Percentiles rank a stretch among this genome's conserved stretches.
phyloP scores from a whole-genome alignment of 2,113 vertebrate species.

The Cryptomyrus ogoouensis region DNA sequence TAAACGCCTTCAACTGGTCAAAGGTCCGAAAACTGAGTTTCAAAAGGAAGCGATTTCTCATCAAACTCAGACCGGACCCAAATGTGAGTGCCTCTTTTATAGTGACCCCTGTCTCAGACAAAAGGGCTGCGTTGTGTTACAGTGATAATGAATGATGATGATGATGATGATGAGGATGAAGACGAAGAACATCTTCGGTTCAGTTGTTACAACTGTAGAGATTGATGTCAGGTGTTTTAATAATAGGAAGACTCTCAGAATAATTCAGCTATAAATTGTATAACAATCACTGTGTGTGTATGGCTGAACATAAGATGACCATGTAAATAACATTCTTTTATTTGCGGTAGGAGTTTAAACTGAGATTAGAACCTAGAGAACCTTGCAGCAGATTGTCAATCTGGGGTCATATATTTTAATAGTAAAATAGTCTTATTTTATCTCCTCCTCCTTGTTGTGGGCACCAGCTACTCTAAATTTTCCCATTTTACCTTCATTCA shows the following conservation, averaged over 20 bases:
- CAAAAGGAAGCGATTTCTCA: slow-evolving; percentile 90
- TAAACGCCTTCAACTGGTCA: slow-evolving; percentile 95
- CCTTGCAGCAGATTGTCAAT: neutral
- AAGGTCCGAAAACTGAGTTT: slow-evolving; percentile 95
- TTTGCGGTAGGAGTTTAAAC: neutral
- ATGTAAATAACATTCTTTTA: neutral
- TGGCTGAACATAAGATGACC: neutral
- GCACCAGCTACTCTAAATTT: neutral
- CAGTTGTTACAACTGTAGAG: neutral
- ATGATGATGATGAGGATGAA: neutral
- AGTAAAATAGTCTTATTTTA: neutral
- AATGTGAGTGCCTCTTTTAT: slow-evolving; percentile 66
- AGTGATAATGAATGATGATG: neutral
- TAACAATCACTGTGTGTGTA: too few species aligned
- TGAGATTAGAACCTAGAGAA: neutral
- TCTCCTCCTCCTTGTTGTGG: neutral
- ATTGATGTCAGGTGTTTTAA: neutral
- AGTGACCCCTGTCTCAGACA: neutral
- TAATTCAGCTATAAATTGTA: neutral
- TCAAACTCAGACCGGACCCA: slow-evolving; percentile 82
- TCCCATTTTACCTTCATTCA: neutral
- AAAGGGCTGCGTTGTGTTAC: neutral
- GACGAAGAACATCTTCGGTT: neutral
- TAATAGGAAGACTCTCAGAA: neutral
- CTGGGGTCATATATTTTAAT: neutral